Conservation (phyloP, 2,797 vertebrate species). For the Phataginus tricuspis region DNA sequence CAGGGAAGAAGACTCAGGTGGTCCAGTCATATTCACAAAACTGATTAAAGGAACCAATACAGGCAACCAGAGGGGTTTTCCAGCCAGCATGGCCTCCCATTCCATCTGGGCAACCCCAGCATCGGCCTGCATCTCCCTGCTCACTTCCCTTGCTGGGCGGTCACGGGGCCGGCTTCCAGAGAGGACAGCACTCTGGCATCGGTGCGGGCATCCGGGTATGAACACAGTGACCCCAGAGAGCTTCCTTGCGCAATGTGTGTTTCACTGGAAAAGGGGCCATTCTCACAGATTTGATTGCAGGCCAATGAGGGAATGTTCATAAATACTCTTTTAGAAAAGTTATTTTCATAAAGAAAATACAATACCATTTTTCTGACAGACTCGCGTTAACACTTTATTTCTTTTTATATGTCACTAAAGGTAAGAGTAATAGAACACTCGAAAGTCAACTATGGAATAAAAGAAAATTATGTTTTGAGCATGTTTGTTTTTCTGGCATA, state of each 20-base stretch:
- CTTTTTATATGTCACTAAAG: not conserved
- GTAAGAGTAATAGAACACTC: constrained; percentile 4
- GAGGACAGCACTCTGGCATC: not conserved
- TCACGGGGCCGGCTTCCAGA: not conserved
- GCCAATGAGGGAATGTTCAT: not conserved
- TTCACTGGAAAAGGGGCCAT: not conserved
- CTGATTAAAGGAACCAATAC: not conserved
- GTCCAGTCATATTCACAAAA: not conserved
- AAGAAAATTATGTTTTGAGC: constrained; percentile 44
- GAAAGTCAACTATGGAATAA: constrained; percentile 26
- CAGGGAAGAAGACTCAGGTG: not conserved
- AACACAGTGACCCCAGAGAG: not conserved
- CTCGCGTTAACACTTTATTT: constrained; percentile 14
- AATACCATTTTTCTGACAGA: not conserved
- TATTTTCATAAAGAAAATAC: not conserved
- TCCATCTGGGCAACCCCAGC: not conserved
- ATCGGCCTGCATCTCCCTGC: not conserved
- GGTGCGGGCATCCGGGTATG: not conserved
- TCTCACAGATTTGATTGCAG: not conserved
- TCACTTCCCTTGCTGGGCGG: not conserved
- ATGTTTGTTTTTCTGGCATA: not conserved
- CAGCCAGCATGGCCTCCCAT: not conserved
- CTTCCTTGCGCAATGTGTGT: not conserved
- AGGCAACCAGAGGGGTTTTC: not conserved
- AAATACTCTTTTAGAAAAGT: constrained; percentile 32